These are phyloP conservation scores for Champsocephalus esox DNA, from an alignment of 2,797 vertebrate genomes.

Conservation along the genomic window DNA sequence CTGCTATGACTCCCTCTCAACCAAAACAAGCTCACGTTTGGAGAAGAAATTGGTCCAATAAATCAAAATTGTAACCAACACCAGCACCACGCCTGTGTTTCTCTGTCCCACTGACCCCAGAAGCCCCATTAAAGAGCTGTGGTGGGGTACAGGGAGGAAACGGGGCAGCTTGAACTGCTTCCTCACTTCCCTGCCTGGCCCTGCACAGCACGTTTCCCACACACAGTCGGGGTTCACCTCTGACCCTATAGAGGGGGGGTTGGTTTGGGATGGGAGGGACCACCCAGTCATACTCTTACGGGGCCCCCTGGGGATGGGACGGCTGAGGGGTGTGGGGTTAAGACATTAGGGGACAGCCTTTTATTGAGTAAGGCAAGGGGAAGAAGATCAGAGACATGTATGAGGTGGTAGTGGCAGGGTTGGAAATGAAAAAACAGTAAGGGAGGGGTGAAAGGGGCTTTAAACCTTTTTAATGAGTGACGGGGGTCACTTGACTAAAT, in stretches of 20 bases:
- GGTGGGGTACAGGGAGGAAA: slow-evolving; percentile 65
- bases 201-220: slow-evolving; percentile 78
- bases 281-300: slow-evolving; percentile 77
- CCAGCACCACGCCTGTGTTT: slow-evolving; percentile 61
- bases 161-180: slow-evolving; percentile 54
- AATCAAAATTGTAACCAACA: slow-evolving; percentile 78
- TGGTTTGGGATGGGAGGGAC: slow-evolving; percentile 53
- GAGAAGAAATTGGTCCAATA: slow-evolving; percentile 77
- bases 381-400: slow-evolving; percentile 72
- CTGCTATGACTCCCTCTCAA: slow-evolving; percentile 68
- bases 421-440: slow-evolving; percentile 14
- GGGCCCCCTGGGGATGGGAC: slow-evolving; percentile 62
- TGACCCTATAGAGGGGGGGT: slow-evolving; percentile 61
- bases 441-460: slow-evolving; percentile 46
- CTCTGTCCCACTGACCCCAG: slow-evolving; percentile 68
- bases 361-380: slow-evolving; percentile 41
- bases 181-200: slow-evolving; percentile 37
- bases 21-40: slow-evolving; percentile 74
- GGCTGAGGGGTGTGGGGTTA: slow-evolving; percentile 53
- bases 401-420: slow-evolving; percentile 31
- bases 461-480: slow-evolving; percentile 52
- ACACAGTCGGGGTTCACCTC: slow-evolving; percentile 77
- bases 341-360: slow-evolving; percentile 53
- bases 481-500: slow-evolving; percentile 49
- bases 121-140: slow-evolving; percentile 64